Percentiles rank a stretch among this genome's conserved stretches.
Evolutionary conservation across 2,888 invertebrate genomes (phyloP).

Genomic region (Heliconius ismenius): DNA sequence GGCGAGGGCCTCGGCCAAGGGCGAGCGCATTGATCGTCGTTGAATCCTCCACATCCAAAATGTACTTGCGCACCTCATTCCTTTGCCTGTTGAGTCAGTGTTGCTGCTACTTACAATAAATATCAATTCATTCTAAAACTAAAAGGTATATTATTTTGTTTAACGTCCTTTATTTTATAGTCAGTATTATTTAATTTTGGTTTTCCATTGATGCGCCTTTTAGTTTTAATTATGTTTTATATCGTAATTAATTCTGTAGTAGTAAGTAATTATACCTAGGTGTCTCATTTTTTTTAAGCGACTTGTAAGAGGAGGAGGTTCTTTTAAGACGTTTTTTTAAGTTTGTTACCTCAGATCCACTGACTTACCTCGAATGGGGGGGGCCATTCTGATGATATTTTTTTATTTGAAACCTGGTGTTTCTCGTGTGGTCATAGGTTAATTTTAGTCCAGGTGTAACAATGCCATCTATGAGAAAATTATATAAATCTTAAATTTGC

Average conservation of each 20-base stretch:
- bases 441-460: too few species aligned
- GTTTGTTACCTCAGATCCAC: too few species aligned
- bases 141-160: not conserved
- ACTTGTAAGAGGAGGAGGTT: too few species aligned
- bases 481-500: not conserved
- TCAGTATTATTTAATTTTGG: not conserved
- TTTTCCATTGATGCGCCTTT: not conserved
- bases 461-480: not conserved
- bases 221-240: not conserved
- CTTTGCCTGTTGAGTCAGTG: slow-evolving; percentile 53
- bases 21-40: slow-evolving; percentile 65
- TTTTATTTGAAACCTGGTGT: too few species aligned
- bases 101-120: slow-evolving; percentile 18
- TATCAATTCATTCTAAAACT: not conserved
- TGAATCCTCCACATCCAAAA: slow-evolving; percentile 46
- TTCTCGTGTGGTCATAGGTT: too few species aligned
- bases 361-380: too few species aligned
- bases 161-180: not conserved
- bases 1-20: slow-evolving; percentile 73
- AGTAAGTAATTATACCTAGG: too few species aligned
- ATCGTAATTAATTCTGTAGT: not conserved
- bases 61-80: slow-evolving; percentile 55
- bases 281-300: too few species aligned
- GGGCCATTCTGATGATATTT: too few species aligned
- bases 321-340: too few species aligned